Evolutionary conservation across 2,888 invertebrate species (phyloP).

Genomic region (Stramonita haemastoma): DNA sequence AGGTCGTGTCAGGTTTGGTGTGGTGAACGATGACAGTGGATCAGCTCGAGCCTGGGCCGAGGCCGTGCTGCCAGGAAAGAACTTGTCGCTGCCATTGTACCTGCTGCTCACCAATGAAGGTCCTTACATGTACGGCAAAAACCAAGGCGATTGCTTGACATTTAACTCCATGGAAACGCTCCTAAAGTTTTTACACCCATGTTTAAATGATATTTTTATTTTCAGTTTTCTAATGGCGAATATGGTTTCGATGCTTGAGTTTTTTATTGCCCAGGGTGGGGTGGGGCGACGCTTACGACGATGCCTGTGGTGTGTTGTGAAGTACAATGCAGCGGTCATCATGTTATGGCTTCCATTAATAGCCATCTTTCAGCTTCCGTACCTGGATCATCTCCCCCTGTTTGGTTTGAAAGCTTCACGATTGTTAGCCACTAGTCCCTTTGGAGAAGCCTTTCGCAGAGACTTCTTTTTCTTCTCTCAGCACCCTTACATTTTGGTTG

Average conservation of each 20-base stretch:
- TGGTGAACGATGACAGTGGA: slow-evolving; percentile 58
- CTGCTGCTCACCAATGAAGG: slow-evolving; percentile 78
- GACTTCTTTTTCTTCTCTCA: slow-evolving; percentile 66
- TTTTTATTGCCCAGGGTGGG: slow-evolving; percentile 76
- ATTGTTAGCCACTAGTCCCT: slow-evolving; percentile 70
- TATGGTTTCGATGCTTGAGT: slow-evolving; percentile 77
- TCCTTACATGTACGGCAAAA: slow-evolving; percentile 76
- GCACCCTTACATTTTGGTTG: slow-evolving; percentile 51
- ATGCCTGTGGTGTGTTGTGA: slow-evolving; percentile 77
- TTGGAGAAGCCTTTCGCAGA: slow-evolving; percentile 66
- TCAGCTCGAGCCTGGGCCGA: slow-evolving; percentile 48
- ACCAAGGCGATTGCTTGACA: slow-evolving; percentile 77
- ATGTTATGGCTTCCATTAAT: slow-evolving; percentile 78
- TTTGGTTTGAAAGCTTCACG: slow-evolving; percentile 71
- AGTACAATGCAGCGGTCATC: slow-evolving; percentile 78
- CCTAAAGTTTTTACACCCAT: slow-evolving; percentile 79
- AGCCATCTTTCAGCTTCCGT: slow-evolving; percentile 77
- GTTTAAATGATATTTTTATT: slow-evolving; percentile 80
- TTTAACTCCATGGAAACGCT: slow-evolving; percentile 78
- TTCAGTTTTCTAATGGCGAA: slow-evolving; percentile 78
- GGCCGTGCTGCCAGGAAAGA: slow-evolving; percentile 54
- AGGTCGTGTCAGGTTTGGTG: slow-evolving; percentile 79
- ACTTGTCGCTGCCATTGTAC: slow-evolving; percentile 71
- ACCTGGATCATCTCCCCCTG: slow-evolving; percentile 73
- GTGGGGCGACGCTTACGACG: slow-evolving; percentile 73